Evolutionary conservation across 1,140 invertebrate genomes (phyloP), one percentile per base, ranked within the genome.

Genomic region (Eumaeus atala): DNA sequence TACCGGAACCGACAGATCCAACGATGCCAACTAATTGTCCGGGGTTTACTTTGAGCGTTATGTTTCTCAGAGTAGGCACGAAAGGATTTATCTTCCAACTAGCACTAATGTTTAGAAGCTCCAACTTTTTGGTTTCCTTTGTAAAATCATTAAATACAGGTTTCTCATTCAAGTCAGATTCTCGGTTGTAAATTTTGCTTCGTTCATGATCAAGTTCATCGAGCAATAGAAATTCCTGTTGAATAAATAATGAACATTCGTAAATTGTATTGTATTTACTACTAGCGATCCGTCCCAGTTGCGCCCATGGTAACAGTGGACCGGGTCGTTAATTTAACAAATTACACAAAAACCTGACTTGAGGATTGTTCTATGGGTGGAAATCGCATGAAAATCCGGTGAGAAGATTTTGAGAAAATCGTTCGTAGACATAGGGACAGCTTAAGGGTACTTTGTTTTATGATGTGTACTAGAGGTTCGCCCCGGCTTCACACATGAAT

Each of bases 1-100:
- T 96, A 66, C 95, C 95, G 51, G 92, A 87, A 28, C 94, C 94
- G 17, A 96, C 94, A 38, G 92, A 86, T 38, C 95, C 95, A 35
- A 95, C 91, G 4, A 96, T 77, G 8, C 92, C 92, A 49, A 92
- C 77, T 38, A 95, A 88, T 73, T 94, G 89, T 7, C 93, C 92
- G 3, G 89, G 81, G 58, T 87, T 75, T 1, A 92, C 88, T 6
- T 81, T 84, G 9, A 94, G 62, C 40, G 85, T 90, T 11, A 95
- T 88, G 57, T 93, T 89, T 48, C 88, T 87, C n/a, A 93, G 71
- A 0, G 91, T 92, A 57, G 90, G 82, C 3, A 89, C 87, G 33
- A 91, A 92, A 9, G 88, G 83, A 57, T 89, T 87, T 1, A 88
- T 77, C 18, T 79, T 70, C 92, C 92, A 93, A 44, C 90, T 91